Evolutionary conservation across 2,888 invertebrate genomes (phyloP).

Genomic region (Molanna angustata): DNA sequence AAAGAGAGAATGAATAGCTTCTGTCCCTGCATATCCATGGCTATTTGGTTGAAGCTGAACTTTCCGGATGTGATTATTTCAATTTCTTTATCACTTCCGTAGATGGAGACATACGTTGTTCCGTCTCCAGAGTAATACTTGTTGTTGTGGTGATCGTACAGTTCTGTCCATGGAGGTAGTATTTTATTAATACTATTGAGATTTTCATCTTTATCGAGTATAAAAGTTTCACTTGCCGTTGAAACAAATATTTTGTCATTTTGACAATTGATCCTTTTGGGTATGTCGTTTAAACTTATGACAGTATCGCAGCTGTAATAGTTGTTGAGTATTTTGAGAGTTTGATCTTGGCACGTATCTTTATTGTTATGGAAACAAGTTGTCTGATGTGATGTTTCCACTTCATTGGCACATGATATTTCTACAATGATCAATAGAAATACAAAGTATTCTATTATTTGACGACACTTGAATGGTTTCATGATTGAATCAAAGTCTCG

Average conservation of each 20-base stretch:
- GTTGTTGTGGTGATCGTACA: neutral
- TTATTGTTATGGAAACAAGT: constrained; percentile 7
- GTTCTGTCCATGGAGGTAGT: neutral
- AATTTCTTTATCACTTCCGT: constrained; percentile 6
- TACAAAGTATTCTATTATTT: too few relatives aligned
- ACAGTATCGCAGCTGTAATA: constrained; percentile 9
- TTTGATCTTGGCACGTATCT: constrained; percentile 2
- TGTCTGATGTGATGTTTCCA: neutral
- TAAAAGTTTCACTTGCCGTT: neutral
- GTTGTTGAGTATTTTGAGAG: neutral
- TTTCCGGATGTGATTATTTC: constrained; percentile 6
- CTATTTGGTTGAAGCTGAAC: constrained; percentile 7
- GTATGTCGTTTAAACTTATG: neutral
- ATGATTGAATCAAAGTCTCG: too few relatives aligned
- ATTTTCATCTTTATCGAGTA: neutral
- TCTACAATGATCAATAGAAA: too few relatives aligned
- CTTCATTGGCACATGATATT: too few relatives aligned
- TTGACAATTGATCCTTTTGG: neutral
- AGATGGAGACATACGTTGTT: constrained; percentile 5
- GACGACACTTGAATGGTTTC: too few relatives aligned
- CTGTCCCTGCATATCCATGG: constrained; percentile 1
- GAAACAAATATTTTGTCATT: neutral
- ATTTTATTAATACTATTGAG: neutral
- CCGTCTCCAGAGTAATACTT: constrained; percentile 1
- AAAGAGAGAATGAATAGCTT: constrained; percentile 7